phyloP scores from a whole-genome alignment of 2,888 invertebrate species.

The Oscheius myriophilus region DNA sequence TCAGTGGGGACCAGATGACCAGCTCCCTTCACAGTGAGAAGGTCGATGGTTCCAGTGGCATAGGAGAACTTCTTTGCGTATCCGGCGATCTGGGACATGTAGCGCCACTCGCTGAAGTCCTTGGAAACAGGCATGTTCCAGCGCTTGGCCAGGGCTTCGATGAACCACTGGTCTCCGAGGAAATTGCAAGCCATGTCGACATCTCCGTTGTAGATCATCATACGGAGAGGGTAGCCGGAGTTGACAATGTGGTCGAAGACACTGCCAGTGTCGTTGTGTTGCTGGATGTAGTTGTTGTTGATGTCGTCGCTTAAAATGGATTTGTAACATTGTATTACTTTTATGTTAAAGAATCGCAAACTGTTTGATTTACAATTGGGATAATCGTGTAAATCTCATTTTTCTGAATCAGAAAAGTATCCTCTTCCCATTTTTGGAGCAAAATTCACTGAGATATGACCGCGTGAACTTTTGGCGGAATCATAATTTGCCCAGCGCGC shows the following conservation, averaged over 20 bases:
- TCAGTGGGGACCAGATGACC: constrained; percentile 85
- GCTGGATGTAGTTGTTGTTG: constrained; percentile 38
- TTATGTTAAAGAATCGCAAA: not conserved
- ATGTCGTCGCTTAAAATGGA: not conserved
- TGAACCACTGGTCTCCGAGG: constrained; percentile 53
- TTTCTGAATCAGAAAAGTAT: too few relatives aligned
- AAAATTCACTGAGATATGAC: too few relatives aligned
- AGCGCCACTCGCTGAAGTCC: constrained; percentile 33
- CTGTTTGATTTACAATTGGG: too few relatives aligned
- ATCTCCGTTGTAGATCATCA: constrained; percentile 62
- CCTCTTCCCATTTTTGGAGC: too few relatives aligned
- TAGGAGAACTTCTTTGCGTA: constrained; percentile 51
- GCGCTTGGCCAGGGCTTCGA: constrained; percentile 48
- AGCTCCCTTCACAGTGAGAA: constrained; percentile 72
- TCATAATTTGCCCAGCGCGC: too few relatives aligned
- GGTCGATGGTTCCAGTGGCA: constrained; percentile 30
- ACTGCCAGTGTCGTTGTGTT: constrained; percentile 56
- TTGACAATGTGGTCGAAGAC: constrained; percentile 54
- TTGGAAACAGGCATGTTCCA: constrained; percentile 14
- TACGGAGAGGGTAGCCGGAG: constrained; percentile 42
- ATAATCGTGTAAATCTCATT: too few relatives aligned
- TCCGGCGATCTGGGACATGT: constrained; percentile 48
- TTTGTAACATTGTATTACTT: constrained; percentile 71
- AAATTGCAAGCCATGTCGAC: constrained; percentile 57
- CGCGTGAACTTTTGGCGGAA: too few relatives aligned